Percentiles rank a stretch among this genome's conserved stretches.
Evolutionary conservation across 2,888 invertebrate species (phyloP).

Genomic region (Spodoptera picta): DNA sequence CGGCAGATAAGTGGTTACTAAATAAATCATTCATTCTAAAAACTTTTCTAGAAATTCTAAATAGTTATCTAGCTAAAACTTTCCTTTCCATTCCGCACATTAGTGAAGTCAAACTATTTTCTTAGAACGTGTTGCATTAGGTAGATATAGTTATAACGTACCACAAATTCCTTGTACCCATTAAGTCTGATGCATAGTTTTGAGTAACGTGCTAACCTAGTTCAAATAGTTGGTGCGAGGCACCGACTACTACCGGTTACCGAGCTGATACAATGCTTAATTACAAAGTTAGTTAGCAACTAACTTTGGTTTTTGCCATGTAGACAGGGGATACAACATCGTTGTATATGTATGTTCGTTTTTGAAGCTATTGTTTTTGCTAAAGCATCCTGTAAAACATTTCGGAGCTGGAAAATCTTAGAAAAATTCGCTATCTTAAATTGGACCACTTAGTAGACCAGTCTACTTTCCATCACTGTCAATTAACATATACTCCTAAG

Average conservation of each 20-base stretch:
- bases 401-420: no score
- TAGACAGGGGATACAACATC: slow-evolving; percentile 3
- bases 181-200: slow-evolving; percentile 24
- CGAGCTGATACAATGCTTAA: slow-evolving; percentile 46
- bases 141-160: background rate
- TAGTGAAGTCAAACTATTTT: background rate
- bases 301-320: slow-evolving; percentile 11
- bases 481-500: no score
- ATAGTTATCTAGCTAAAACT: no score
- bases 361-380: background rate
- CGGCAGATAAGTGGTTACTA: no score
- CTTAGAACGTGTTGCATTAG: slow-evolving; percentile 4
- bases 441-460: no score
- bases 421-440: no score
- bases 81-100: slow-evolving; percentile 4
- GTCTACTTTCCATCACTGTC: no score
- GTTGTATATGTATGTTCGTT: no score
- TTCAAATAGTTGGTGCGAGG: slow-evolving; percentile 52
- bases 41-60: no score
- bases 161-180: slow-evolving; percentile 5
- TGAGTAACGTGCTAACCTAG: slow-evolving; percentile 41
- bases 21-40: no score
- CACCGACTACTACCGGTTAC: slow-evolving; percentile 47
- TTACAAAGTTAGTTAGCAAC: slow-evolving; percentile 34
- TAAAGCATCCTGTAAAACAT: no score